A percentile compares a stretch with the other conserved stretches of the same genome.
Evolutionary conservation across 2,113 vertebrate species (phyloP).

Genomic region (Phyllostomus hastatus): DNA sequence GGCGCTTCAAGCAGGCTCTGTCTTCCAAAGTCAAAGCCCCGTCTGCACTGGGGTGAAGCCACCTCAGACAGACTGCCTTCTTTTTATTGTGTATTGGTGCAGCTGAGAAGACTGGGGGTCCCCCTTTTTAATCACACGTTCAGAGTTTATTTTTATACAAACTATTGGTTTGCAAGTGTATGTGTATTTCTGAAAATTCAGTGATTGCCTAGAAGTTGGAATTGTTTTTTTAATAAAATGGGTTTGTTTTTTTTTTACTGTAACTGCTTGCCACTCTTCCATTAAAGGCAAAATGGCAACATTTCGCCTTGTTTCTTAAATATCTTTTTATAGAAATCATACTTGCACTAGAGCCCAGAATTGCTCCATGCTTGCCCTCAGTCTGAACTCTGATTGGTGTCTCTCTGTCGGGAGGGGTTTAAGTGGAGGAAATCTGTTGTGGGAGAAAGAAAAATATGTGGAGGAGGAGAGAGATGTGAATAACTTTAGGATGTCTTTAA

Average conservation of each 20-base stretch:
- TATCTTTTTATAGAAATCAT: constrained; percentile 70
- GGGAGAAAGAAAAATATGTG: constrained; percentile 25
- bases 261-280: constrained; percentile 60
- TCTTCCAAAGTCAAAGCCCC: constrained; percentile 83
- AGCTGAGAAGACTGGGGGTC: constrained; percentile 64
- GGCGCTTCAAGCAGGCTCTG: constrained; percentile 88
- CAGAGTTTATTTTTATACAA: constrained; percentile 86
- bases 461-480: not conserved
- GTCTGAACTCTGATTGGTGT: constrained; percentile 54
- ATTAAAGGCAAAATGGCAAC: constrained; percentile 76
- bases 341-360: constrained; percentile 59
- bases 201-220: constrained; percentile 24
- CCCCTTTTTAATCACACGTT: constrained; percentile 74
- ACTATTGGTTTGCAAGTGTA: constrained; percentile 67
- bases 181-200: constrained; percentile 56
- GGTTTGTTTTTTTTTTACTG: constrained; percentile 6
- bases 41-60: not conserved
- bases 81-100: not conserved
- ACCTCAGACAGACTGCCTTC: not conserved
- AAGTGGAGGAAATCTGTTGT: not conserved
- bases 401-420: not conserved
- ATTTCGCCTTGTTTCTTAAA: constrained; percentile 54
- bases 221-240: constrained; percentile 14
- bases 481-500: constrained; percentile 13
- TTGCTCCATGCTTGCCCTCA: constrained; percentile 23